phyloP scores from a whole-genome alignment of 2,797 vertebrate species.

The Coregonus ussuriensis region DNA sequence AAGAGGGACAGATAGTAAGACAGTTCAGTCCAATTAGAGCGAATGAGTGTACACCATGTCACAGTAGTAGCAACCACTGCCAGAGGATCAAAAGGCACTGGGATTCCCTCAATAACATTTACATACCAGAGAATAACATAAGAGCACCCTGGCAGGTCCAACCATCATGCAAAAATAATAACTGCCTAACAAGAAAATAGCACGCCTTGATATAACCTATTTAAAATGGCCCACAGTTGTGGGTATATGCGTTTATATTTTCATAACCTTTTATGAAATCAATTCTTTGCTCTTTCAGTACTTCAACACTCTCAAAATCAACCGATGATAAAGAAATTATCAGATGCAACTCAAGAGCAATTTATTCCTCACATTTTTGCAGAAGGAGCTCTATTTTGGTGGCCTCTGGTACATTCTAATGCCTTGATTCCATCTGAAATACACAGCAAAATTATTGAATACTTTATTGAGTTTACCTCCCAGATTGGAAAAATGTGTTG shows the following conservation, averaged over 20 bases:
- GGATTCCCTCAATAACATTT: conserved; percentile 29
- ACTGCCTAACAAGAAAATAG: conserved; percentile 19
- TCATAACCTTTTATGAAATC: neutral
- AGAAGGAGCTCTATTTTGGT: neutral
- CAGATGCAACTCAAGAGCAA: conserved; percentile 32
- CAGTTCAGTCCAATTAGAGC: conserved; percentile 55
- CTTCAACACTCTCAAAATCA: conserved; percentile 24
- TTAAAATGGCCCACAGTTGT: conserved; percentile 23
- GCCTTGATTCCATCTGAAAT: too few relatives aligned
- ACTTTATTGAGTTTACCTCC: too few relatives aligned
- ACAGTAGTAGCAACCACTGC: conserved; percentile 39
- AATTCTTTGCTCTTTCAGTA: conserved; percentile 33
- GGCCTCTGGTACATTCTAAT: too few relatives aligned
- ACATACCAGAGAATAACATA: conserved; percentile 29
- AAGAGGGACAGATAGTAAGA: conserved; percentile 19
- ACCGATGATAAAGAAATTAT: conserved; percentile 41
- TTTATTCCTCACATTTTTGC: conserved; percentile 38
- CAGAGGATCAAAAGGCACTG: conserved; percentile 34
- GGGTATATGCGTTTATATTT: conserved; percentile 17
- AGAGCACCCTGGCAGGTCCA: conserved; percentile 14
- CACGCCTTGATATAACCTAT: conserved; percentile 18
- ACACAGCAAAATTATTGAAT: too few relatives aligned
- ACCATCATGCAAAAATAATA: conserved; percentile 43
- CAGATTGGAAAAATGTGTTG: too few relatives aligned
- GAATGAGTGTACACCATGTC: conserved; percentile 30